Base-by-base conservation (phyloP, 2,888 invertebrate species). In the Automeris io region DNA sequence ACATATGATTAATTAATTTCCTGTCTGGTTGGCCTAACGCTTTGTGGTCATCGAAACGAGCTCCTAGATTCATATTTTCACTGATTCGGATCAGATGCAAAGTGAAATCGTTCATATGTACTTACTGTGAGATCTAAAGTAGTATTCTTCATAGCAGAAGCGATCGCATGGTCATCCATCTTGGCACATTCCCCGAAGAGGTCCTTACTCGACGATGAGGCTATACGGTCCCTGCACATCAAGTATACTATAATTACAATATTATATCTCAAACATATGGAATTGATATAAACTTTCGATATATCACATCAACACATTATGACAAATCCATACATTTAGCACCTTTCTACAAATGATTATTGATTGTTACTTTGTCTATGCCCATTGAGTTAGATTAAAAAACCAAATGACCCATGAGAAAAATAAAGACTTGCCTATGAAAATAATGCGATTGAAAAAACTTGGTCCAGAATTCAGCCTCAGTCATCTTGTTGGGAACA, bases 381-480 rank as follows among this genome's bases (percentile, higher is more conserved):
- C n/a, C n/a, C n/a, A n/a, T n/a, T n/a, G n/a, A n/a, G n/a, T n/a
- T n/a, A n/a, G n/a, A n/a, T n/a, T n/a, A n/a, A n/a, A n/a, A n/a
- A n/a, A n/a, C n/a, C n/a, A n/a, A n/a, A n/a, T n/a, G n/a, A n/a
- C n/a, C n/a, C n/a, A n/a, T n/a, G n/a, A n/a, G n/a, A n/a, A n/a
- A n/a, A n/a, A n/a, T n/a, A n/a, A n/a, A n/a, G n/a, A 21, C 40
- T 46, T 58, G 90, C 86, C 97, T 92, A 85, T 99, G 98, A 88
- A 95, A 96, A 87, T 99, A 99, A 88, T 99, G 99, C 9, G 98
- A 99, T 73, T 99, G 99, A 87, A 99, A 99, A 85, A 99, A 99
- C 67, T 97, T 95, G 8, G 97, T 97, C 99, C 99, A 99, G 85
- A 99, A 99, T 66, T 98, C 98, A 0, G 95, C 91, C 83, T 99